phyloP scores from a whole-genome alignment of 2,888 invertebrate genomes.

The Pristionchus mayeri region DNA sequence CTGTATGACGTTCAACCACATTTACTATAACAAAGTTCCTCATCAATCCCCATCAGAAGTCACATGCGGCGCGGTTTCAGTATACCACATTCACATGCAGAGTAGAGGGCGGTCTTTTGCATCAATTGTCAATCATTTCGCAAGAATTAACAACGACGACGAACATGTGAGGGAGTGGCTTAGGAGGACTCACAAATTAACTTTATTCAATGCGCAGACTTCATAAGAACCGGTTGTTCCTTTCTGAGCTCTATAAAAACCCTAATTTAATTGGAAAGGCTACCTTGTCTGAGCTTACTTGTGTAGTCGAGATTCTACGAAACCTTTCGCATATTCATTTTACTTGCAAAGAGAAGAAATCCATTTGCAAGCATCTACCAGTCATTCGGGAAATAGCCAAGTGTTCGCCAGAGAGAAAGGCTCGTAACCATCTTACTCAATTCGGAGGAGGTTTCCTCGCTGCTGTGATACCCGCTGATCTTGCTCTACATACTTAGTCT shows the following conservation, averaged over 20 bases:
- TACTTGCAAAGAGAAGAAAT: not conserved
- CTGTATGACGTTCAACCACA: not conserved
- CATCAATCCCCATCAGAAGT: not conserved
- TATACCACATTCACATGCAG: conserved; percentile 11
- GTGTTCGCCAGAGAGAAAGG: conserved; percentile 2
- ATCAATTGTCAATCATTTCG: not conserved
- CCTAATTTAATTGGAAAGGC: conserved; percentile 21
- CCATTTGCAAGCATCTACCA: not conserved
- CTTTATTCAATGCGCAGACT: conserved; percentile 19
- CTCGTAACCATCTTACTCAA: too few species aligned
- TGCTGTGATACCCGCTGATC: conserved; percentile 22
- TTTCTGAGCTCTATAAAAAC: not conserved
- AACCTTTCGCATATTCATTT: not conserved
- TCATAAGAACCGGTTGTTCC: conserved; percentile 10
- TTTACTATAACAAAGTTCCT: not conserved
- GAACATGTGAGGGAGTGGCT: not conserved
- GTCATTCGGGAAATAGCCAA: conserved; percentile 21
- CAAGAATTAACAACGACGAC: not conserved
- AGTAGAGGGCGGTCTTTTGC: not conserved
- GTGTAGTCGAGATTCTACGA: conserved; percentile 13
- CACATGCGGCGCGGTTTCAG: not conserved
- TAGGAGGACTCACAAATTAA: not conserved
- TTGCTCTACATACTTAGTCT: not conserved
- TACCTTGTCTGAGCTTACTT: not conserved
- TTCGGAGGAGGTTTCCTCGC: not conserved